Evolutionary conservation across 2,113 vertebrate species (phyloP), one percentile per base, ranked within the genome.

Genomic region (Aegithalos caudatus): DNA sequence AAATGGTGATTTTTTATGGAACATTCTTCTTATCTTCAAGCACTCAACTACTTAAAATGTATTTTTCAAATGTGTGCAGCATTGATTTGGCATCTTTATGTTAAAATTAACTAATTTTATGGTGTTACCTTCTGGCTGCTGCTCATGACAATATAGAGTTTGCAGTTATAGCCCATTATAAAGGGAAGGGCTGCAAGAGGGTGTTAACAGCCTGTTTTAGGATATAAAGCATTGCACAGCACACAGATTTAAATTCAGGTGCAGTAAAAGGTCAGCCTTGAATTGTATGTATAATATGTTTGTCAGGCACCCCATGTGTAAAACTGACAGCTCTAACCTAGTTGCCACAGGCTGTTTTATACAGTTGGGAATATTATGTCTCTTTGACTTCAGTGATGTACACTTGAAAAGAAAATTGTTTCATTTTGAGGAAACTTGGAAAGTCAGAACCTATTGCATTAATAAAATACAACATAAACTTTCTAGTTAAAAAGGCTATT

Each of bases 81-180:
- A 92, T 93, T 96, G 96, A 96, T 91, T 95, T 96, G 86, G 92
- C 90, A 95, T 95, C 90, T 96, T 96, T 66, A 72, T 96, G 94
- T 90, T 96, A 96, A 97, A 93, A 94, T 91, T 94, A 96, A 95
- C 83, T 87, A 93, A 96, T 95, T 98, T 97, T 96, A 97, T 72
- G 81, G 56, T 91, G 74, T 69, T 96, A 87, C 90, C 84, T 96
- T 96, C 92, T 95, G 92, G 84, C 76, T 95, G 74, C 90, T 94
- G 82, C 86, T 96, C 80, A n/a, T 56, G 85, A 92, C 92, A 92
- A 95, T 92, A 97, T 74, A 96, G 93, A 78, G 51, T 69, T 66
- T 92, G 92, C 60, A 91, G 86, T 96, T 96, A 95, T 40, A 94
- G 38, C 88, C 92, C 94, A 92, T 97, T 94, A 96, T 72, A 96